Evolutionary conservation across 2,113 vertebrate species (phyloP), one percentile per base, ranked within the genome.

Genomic region (Hippocampus abdominalis): DNA sequence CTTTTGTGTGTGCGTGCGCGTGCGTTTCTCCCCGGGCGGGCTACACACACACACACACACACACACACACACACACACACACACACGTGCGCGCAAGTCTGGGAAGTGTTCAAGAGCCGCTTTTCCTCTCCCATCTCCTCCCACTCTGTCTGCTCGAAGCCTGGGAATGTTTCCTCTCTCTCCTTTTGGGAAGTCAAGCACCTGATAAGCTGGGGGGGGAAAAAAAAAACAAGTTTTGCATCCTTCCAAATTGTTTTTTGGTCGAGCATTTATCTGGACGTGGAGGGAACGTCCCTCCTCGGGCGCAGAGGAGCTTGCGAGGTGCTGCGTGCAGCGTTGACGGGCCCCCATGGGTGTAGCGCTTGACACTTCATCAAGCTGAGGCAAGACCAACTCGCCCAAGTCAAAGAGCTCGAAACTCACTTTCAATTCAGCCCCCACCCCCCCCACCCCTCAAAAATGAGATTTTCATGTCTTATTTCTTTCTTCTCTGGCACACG

Each of bases 71-170:
- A 3, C 29, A 29, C 2, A 29, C 29, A 3, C 27, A 29, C 29
- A 29, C 2, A 3, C n/a, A n/a, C n/a, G n/a, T n/a, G n/a, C n/a
- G n/a, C 29, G 29, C 5, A 2, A 36, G 32, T 70, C 15, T 75
- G 70, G 49, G 67, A 72, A 60, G 78, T 64, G 81, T 75, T 64
- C 53, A 71, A 69, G 70, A 70, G 80, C 78, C 79, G 56, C 71
- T 46, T 84, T 83, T 83, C 75, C 80, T 82, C 72, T 78, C 40
- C 72, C 72, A 76, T 82, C 78, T 71, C 78, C 83, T 86, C 84
- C 83, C 82, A 77, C 80, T 73, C 74, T 82, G 72, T 27, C 51
- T 53, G 71, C 23, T 77, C 54, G 60, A 62, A 80, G 65, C 53
- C 63, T 68, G 76, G 72, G 54, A 77, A 83, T 71, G 42, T 69